Evolutionary conservation across 2,888 invertebrate genomes (phyloP), one percentile per base, ranked within the genome.

Genomic region (Cryptosula pallasiana): DNA sequence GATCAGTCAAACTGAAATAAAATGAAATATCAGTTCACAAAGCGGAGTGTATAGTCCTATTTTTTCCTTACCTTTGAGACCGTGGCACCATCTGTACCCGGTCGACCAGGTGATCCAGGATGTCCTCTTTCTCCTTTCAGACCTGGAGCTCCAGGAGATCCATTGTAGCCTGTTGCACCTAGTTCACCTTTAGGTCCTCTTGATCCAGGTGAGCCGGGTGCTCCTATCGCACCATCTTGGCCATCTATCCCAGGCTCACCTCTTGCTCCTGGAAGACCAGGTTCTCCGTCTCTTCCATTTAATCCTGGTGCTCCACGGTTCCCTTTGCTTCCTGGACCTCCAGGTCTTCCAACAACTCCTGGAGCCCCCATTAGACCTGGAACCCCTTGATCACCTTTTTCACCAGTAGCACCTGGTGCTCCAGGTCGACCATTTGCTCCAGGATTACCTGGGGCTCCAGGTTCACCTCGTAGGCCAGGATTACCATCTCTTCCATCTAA

Each of bases 271-370:
- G 71, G 35, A 20, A 45, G 27, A 27, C 71, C 71, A n/a, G 35
- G 35, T 23, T 27, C 34, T 27, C 71, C 71, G 20, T 36, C 36
- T 25, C 34, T 27, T 23, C 71, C 71, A 35, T 34, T 25, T 25
- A 25, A 57, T 16, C 71, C 71, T n/a, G 23, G 20, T 27, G 25
- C 36, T 13, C 71, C 71, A 36, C 29, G 36, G 23, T 23, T 16
- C 23, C 71, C 71, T 25, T 23, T 16, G 5, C 13, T 13, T 23
- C 71, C 71, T 13, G 35, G 25, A 5, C 36, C 36, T 29, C 71
- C 71, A 23, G 45, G 36, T 25, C n/a, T 35, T 16, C 71, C 71
- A 54, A 25, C 23, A 35, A 23, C 71, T 23, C 71, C 71, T 54
- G n/a, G 35, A 20, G 25, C 34, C 20, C 71, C 71, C 34, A 9